Conservation (phyloP, 92 coral and sea anemone genomes). For the Zoanthus gigantus region DNA sequence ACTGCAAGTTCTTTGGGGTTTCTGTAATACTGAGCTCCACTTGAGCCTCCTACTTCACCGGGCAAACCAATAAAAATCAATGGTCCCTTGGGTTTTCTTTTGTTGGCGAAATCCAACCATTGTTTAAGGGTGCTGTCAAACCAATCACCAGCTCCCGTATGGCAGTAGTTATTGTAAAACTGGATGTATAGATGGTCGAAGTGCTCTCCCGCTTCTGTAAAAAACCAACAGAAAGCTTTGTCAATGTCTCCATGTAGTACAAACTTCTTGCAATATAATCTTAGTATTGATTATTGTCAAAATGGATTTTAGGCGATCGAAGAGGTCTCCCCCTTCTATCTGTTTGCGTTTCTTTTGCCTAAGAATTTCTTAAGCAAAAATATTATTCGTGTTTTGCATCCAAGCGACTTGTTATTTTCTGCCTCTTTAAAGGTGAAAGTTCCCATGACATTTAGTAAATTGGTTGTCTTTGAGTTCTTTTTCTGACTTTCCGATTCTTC, state of each 20-base stretch:
- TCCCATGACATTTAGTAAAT: no score
- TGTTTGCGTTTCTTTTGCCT: no score
- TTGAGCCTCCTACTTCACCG: conserved; percentile 77
- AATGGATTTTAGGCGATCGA: no score
- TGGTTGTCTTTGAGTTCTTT: no score
- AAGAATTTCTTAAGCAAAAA: no score
- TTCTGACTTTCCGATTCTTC: no score
- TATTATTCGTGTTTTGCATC: no score
- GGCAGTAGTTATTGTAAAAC: conserved; percentile 93
- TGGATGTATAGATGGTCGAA: conserved; percentile 89
- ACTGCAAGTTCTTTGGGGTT: conserved; percentile 69
- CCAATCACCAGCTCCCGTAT: conserved; percentile 86
- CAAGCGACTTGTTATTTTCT: no score
- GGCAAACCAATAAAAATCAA: conserved; percentile 86
- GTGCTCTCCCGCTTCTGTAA: conserved; percentile 69
- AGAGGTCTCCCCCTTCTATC: no score
- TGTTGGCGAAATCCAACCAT: conserved; percentile 75
- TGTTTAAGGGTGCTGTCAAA: conserved; percentile 64
- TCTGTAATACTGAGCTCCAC: conserved; percentile 81
- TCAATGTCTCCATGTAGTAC: background rate
- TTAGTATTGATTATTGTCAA: no score
- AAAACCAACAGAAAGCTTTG: background rate
- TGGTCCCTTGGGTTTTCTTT: conserved; percentile 73
- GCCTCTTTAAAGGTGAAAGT: no score
- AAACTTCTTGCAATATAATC: no score